phyloP scores from a whole-genome alignment of 1,140 invertebrate species.

The Orius insidiosus region DNA sequence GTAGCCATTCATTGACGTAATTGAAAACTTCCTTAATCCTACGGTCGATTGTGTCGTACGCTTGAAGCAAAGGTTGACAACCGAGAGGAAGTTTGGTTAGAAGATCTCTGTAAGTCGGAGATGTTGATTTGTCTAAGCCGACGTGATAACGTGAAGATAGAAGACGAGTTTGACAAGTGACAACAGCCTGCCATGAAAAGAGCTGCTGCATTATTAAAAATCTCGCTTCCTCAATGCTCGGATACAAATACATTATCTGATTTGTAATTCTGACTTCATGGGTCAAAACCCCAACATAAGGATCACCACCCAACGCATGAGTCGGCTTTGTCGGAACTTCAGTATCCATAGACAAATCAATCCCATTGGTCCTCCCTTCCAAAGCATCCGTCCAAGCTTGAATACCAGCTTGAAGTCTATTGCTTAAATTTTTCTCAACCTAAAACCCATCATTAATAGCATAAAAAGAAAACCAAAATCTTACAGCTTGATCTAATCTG shows the following conservation, averaged over 20 bases:
- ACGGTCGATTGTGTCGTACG: constrained; percentile 79
- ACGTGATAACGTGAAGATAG: constrained; percentile 79
- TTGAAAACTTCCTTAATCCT: constrained; percentile 71
- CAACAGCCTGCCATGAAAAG: constrained; percentile 94
- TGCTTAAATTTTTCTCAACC: constrained; percentile 83
- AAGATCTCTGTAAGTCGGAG: constrained; percentile 80
- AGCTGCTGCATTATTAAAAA: constrained; percentile 93
- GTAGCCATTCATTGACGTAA: constrained; percentile 92
- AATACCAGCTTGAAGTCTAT: constrained; percentile 79
- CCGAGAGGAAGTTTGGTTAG: constrained; percentile 77
- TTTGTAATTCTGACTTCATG: constrained; percentile 96
- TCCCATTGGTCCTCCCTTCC: constrained; percentile 65
- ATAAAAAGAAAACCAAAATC: neutral
- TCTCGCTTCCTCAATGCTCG: constrained; percentile 83
- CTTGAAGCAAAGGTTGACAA: constrained; percentile 55
- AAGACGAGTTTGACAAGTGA: constrained; percentile 80
- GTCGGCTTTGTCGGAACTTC: constrained; percentile 74
- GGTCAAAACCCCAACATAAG: constrained; percentile 61
- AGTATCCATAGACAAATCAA: constrained; percentile 85
- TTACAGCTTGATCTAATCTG: constrained; percentile 76
- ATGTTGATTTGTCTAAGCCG: constrained; percentile 73
- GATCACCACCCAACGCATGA: constrained; percentile 84
- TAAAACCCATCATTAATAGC: constrained; percentile 24
- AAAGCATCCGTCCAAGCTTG: constrained; percentile 89
- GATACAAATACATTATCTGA: constrained; percentile 92